A percentile compares a stretch with the other conserved stretches of the same genome.
Evolutionary conservation across 1,140 invertebrate species (phyloP).

Genomic region (Macrobrachium rosenbergii): DNA sequence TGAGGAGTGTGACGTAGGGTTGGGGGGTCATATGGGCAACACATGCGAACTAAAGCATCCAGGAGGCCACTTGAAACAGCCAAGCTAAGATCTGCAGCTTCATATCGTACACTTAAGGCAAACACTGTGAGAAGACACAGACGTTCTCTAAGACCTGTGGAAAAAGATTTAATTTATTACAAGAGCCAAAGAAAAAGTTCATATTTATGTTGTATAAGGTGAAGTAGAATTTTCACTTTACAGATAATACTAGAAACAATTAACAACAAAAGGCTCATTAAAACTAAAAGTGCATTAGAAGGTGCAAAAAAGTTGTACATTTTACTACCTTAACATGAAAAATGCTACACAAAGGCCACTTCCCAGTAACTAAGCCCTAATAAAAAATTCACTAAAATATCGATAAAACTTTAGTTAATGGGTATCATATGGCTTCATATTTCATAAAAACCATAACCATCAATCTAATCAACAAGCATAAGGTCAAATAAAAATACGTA

Average conservation of each 20-base stretch:
- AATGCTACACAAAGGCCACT: not conserved
- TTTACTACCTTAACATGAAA: not conserved
- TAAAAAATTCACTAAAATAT: no score
- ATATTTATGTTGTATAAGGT: not conserved
- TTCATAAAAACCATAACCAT: no score
- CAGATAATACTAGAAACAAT: no score
- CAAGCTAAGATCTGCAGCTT: slow-evolving; percentile 75
- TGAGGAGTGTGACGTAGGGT: slow-evolving; percentile 56
- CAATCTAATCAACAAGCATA: no score
- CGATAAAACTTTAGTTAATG: no score
- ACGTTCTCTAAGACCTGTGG: slow-evolving; percentile 70
- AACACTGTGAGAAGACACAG: slow-evolving; percentile 74
- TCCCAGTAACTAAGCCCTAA: no score
- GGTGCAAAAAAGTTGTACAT: not conserved
- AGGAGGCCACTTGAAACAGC: slow-evolving; percentile 75
- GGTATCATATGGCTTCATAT: no score
- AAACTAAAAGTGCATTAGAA: not conserved
- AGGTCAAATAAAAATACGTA: no score
- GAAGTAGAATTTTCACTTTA: not conserved
- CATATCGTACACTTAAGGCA: slow-evolving; percentile 75
- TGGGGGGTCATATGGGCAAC: slow-evolving; percentile 67
- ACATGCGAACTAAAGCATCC: slow-evolving; percentile 71
- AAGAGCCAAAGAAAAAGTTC: not conserved
- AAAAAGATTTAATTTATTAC: slow-evolving; percentile 23
- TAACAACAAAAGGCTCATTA: not conserved